Base-by-base conservation (phyloP, 2,888 invertebrate species). In the Dryobotodes eremita region DNA sequence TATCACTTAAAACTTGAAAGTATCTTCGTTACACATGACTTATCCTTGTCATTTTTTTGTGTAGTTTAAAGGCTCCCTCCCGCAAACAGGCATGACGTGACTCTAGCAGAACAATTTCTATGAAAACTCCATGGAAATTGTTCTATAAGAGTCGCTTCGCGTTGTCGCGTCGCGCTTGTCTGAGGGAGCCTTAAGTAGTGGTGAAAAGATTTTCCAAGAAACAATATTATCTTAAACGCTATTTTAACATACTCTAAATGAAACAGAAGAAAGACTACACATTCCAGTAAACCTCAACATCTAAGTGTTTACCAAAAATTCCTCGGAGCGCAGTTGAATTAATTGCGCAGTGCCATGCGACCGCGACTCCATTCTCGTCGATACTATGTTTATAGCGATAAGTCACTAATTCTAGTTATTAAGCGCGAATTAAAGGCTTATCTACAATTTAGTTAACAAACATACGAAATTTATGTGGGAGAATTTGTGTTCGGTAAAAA, bases 331-430 rank as follows among this genome's bases (percentile, higher is more conserved):
- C 87, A 83, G 31, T 86, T 61, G 20, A 86, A 88, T 85, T 93
- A 91, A 94, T 92, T 91, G 91, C 91, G 77, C 77, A 71, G 75
- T 81, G 85, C 84, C 94, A 94, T 92, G 94, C 94, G 89, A 94
- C 86, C 88, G 82, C 88, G 71, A 76, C 77, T 82, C 79, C 79
- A 78, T 78, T 83, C 80, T 57, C 64, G 79, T 84, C 85, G 79
- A 86, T 87, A 70, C 80, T 80, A 76, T 84, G 77, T 78, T 83
- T 85, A 85, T 77, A 74, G 61, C 77, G 79, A 85, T 85, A 79
- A 85, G 64, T 71, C 48, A 20, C 42, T 77, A 86, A 87, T 84
- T 71, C 76, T 55, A 1, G 71, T 76, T 69, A 83, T 83, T 85
- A 82, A 68, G 46, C 68, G 26, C n/a, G 36, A 72, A 70, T 85